A percentile compares a stretch with the other conserved stretches of the same genome.
These are phyloP conservation scores for Theretra japonica DNA, from an alignment of 2,888 invertebrate genomes.

Conservation along the genomic window DNA sequence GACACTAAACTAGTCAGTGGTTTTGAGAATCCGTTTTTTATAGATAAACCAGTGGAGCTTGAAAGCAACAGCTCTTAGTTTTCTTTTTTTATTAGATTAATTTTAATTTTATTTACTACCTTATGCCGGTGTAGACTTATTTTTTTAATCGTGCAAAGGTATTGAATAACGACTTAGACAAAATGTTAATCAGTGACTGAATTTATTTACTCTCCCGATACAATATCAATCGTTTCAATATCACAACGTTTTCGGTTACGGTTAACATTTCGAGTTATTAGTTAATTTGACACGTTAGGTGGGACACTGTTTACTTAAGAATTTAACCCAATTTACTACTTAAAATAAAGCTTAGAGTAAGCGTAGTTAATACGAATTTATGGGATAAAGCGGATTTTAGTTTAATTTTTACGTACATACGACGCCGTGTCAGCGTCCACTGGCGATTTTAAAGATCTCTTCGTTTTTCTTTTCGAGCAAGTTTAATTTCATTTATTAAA, in stretches of 20 bases:
- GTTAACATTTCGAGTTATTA: constrained; percentile 62
- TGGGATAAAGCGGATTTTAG: constrained; percentile 36
- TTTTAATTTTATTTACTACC: constrained; percentile 21
- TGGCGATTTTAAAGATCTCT: constrained; percentile 76
- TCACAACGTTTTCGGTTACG: constrained; percentile 56
- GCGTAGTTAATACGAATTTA: constrained; percentile 32
- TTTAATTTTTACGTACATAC: constrained; percentile 37
- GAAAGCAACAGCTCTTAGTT: constrained; percentile 66
- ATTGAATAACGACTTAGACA: constrained; percentile 53
- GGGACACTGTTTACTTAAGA: constrained; percentile 49
- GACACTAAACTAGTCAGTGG: constrained; percentile 73
- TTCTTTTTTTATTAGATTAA: constrained; percentile 48
- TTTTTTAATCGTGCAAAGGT: constrained; percentile 50
- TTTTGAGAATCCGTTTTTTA: constrained; percentile 65
- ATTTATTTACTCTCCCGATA: constrained; percentile 36
- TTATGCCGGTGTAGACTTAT: constrained; percentile 30
- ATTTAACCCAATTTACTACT: constrained; percentile 39
- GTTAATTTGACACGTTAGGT: constrained; percentile 58
- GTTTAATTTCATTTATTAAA: constrained; percentile 7
- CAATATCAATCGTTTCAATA: constrained; percentile 35
- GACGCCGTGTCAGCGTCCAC: constrained; percentile 57
- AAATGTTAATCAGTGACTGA: constrained; percentile 62
- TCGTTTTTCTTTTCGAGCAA: constrained; percentile 42
- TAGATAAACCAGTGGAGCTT: constrained; percentile 59
- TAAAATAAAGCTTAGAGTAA: constrained; percentile 35